Evolutionary conservation across 2,113 vertebrate genomes (phyloP), one percentile per base, ranked within the genome.

Genomic region (Nestor notabilis): DNA sequence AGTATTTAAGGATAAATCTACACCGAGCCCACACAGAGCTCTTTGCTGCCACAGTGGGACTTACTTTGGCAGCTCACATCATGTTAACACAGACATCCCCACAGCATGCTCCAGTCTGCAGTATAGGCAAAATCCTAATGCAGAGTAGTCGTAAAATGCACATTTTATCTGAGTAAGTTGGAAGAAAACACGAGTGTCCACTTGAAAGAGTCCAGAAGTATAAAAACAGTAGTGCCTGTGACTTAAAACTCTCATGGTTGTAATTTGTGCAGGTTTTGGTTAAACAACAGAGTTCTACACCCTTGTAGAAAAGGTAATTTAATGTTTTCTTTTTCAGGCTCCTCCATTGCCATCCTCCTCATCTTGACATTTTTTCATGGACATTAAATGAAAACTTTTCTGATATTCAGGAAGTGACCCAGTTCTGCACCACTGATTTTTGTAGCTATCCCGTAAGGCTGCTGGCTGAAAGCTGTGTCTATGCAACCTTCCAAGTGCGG

Each of bases 391-490:
- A 98, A 97, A 98, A 98, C 97, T 98, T 99, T 99, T 99, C 99
- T 99, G 99, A 99, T 99, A 99, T 99, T 99, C 99, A 99, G 99
- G 99, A 99, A 99, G 98, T 98, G 98, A 99, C 98, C 98, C 98
- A 98, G 98, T 98, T 99, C 98, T 99, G 98, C 98, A 99, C 98
- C 98, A 98, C 98, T 99, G 98, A 98, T 98, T 99, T 99, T 98
- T 99, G 99, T 99, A 99, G 99, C 99, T 99, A 98, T 98, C 98
- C 98, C 98, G 95, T 98, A 99, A 99, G 99, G 99, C 99, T 99
- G 99, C 99, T 99, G 99, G 98, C 98, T 99, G 98, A 99, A 99
- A 99, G 99, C 99, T 99, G 99, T 99, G 98, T 99, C 99, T 99
- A 99, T 99, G 99, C 99, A 99, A 99, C 98, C 99, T 99, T 99